Base-by-base conservation (phyloP, 2,888 invertebrate species). In the Crematogaster levior region DNA sequence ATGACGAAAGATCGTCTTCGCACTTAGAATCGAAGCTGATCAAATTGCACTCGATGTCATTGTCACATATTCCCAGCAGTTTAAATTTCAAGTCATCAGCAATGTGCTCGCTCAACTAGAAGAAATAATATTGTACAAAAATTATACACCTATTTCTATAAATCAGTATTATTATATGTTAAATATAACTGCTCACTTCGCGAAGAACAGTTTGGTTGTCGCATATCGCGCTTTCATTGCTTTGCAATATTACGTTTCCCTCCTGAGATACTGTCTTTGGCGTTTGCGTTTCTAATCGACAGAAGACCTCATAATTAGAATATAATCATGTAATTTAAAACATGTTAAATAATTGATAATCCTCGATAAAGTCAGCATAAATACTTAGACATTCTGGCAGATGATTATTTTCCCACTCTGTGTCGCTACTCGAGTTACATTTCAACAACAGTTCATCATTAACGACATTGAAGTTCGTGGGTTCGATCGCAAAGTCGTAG, bases 301-400 rank as follows among this genome's bases (percentile, higher is more conserved):
- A 56, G 18, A 56, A 21, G 0, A 24, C n/a, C n/a, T n/a, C n/a
- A n/a, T n/a, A 37, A 53, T 51, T 0, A 66, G 4, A 27, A 66
- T 27, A 48, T 30, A n/a, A 66, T 66, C 1, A n/a, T 30, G 7
- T 65, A n/a, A n/a, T 27, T 60, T 30, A 46, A 21, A 30, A 37
- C n/a, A n/a, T 40, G 5, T 12, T 5, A 9, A 10, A 5, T 30
- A 9, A 53, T 21, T 6, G 21, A 21, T 12, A 1, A 53, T 15
- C 21, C 18, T 46, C 24, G 12, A 48, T 51, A 37, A 75, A 82
- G 51, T 61, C 7, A 4, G 12, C 0, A n/a, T 48, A 66, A 53
- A 30, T 77, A 95, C 96, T 95, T 83, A 95, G 95, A 91, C 97
- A 97, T 90, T 96, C 96, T 0, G 96, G 96, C 48, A 92, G 74